These are phyloP conservation scores for Cricetomys ansorgei DNA, from an alignment of 2,113 vertebrate species.

Conservation along the genomic window DNA sequence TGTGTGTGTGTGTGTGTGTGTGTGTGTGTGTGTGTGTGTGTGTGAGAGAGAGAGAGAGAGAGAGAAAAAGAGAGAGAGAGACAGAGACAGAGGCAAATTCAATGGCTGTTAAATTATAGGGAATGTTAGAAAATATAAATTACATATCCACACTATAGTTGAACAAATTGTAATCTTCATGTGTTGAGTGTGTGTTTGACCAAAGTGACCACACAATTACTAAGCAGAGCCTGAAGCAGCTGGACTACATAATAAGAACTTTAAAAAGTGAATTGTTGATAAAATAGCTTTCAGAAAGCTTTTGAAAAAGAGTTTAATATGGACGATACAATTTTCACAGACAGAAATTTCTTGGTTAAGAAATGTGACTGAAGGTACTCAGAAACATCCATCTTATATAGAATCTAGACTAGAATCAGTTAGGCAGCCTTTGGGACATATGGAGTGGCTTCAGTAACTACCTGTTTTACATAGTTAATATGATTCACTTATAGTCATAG, in stretches of 20 bases:
- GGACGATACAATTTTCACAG: background rate
- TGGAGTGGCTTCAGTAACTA: background rate
- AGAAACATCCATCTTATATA: background rate
- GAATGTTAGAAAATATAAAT: background rate
- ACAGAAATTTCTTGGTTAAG: conserved; percentile 31
- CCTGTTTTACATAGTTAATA: background rate
- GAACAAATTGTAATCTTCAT: conserved; percentile 26
- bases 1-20: too few relatives aligned
- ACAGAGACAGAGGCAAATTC: background rate
- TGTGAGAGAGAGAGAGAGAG: background rate
- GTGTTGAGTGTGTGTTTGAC: conserved; percentile 23
- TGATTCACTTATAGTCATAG: background rate
- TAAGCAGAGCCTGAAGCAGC: conserved; percentile 5
- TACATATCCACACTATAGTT: background rate
- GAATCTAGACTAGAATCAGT: background rate
- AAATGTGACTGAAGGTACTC: background rate
- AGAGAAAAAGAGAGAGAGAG: background rate
- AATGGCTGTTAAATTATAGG: background rate
- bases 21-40: too few relatives aligned
- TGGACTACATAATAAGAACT: conserved; percentile 32
- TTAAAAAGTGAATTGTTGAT: conserved; percentile 4
- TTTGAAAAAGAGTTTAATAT: background rate
- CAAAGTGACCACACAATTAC: background rate
- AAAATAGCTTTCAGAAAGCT: background rate
- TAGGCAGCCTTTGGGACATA: background rate